Percentiles rank a stretch among this genome's conserved stretches.
Evolutionary conservation across 2,113 vertebrate species (phyloP).

Genomic region (Pagrus major): DNA sequence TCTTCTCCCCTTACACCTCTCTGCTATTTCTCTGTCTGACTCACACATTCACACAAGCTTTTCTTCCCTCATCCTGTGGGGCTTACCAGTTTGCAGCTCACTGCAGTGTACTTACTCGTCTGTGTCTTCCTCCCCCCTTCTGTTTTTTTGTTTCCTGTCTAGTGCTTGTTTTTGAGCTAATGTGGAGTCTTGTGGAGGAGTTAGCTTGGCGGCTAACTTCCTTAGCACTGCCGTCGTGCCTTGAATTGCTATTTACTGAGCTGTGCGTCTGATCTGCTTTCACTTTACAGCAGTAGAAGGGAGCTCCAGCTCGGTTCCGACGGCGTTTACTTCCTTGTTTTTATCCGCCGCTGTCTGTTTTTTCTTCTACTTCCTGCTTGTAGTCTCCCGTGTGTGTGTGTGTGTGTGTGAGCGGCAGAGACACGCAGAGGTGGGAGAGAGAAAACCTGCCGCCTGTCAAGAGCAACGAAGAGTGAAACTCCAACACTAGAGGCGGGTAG

Average conservation of each 20-base stretch:
- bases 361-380: constrained; percentile 65
- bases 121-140: constrained; percentile 30
- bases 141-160: constrained; percentile 16
- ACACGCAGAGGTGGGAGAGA: constrained; percentile 60
- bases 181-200: constrained; percentile 5
- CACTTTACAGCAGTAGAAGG: constrained; percentile 9
- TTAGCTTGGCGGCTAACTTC: constrained; percentile 67
- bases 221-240: constrained; percentile 47
- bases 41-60: not conserved
- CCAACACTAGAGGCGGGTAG: not conserved
- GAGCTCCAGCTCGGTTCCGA: constrained; percentile 12
- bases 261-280: constrained; percentile 37
- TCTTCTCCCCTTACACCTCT: constrained; percentile 1
- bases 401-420: constrained; percentile 26
- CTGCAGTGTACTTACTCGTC: constrained; percentile 57
- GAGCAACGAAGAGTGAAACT: not conserved
- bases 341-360: constrained; percentile 37
- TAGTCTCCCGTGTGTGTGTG: constrained; percentile 3
- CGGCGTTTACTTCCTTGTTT: constrained; percentile 82
- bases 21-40: constrained; percentile 6
- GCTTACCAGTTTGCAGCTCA: constrained; percentile 27
- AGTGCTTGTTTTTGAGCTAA: constrained; percentile 9
- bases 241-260: not conserved
- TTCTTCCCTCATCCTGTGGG: constrained; percentile 1
- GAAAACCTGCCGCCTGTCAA: constrained; percentile 41